These are phyloP conservation scores for Chrysogorgia sp. DNA, from an alignment of 92 coral and sea anemone species.

Conservation along the genomic window DNA sequence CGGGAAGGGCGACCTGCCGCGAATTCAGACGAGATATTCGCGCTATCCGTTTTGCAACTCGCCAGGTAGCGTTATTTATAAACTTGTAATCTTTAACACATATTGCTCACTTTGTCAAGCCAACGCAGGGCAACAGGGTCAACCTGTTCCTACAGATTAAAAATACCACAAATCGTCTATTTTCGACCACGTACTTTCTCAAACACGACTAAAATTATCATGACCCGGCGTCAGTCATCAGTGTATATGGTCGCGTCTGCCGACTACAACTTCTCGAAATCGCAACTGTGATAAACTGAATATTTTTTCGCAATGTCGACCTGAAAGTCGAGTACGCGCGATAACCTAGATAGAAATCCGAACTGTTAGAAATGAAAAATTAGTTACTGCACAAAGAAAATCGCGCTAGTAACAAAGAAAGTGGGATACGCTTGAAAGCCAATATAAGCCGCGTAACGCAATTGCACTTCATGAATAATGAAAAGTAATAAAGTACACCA, in stretches of 20 bases:
- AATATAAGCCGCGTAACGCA: conserved; percentile 29
- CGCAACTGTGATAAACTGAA: too few relatives aligned
- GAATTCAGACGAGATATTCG: conserved; percentile 36
- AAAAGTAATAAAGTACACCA: too few relatives aligned
- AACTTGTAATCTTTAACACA: conserved; percentile 45
- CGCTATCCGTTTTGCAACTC: conserved; percentile 30
- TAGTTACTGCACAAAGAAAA: conserved; percentile 12
- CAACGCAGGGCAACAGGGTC: conserved; percentile 24
- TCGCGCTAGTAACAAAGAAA: conserved; percentile 18
- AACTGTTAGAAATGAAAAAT: conserved; percentile 7
- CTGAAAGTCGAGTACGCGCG: neutral
- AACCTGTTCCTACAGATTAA: conserved; percentile 20
- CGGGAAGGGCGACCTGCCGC: conserved; percentile 32
- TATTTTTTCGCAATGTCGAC: neutral
- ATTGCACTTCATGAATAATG: neutral
- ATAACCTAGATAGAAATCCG: too few relatives aligned
- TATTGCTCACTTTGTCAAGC: conserved; percentile 44
- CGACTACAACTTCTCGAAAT: too few relatives aligned
- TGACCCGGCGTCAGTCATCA: too few relatives aligned
- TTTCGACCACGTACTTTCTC: neutral
- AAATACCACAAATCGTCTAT: conserved; percentile 25
- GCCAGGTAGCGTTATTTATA: conserved; percentile 52
- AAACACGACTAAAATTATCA: neutral
- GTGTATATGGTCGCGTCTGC: too few relatives aligned
- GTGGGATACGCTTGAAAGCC: conserved; percentile 39